Evolutionary conservation across 2,797 vertebrate genomes (phyloP).

Genomic region (Notolabrus celidotus): DNA sequence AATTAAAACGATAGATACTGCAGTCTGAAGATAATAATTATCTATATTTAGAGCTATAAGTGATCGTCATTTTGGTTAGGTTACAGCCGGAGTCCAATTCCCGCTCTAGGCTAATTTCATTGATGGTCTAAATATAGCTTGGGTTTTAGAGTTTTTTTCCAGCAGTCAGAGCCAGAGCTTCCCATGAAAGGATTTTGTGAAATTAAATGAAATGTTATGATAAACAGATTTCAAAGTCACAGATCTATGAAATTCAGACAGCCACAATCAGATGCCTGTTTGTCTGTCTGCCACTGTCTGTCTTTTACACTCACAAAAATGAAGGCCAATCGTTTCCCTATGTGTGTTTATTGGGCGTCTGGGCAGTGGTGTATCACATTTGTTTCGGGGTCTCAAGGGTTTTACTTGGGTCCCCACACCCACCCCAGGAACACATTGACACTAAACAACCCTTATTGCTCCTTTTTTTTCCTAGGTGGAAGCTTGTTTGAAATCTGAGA

Average conservation of each 20-base stretch:
- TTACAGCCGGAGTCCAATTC: constrained; percentile 61
- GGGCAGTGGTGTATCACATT: constrained; percentile 52
- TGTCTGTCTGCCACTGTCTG: constrained; percentile 48
- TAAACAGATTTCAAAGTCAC: constrained; percentile 71
- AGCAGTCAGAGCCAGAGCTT: constrained; percentile 52
- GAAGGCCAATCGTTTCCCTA: constrained; percentile 56
- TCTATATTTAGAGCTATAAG: constrained; percentile 78
- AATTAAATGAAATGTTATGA: constrained; percentile 69
- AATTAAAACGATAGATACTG: constrained; percentile 76
- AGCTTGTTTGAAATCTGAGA: constrained; percentile 34
- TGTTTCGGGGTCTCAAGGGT: constrained; percentile 43
- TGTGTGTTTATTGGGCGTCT: constrained; percentile 59
- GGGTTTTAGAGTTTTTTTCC: constrained; percentile 63
- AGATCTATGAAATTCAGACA: constrained; percentile 61
- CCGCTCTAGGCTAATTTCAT: constrained; percentile 69
- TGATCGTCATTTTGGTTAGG: constrained; percentile 77
- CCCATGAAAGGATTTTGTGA: constrained; percentile 57
- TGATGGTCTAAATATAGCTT: constrained; percentile 77
- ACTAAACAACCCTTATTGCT: constrained; percentile 21
- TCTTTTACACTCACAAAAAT: constrained; percentile 9
- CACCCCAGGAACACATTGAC: constrained; percentile 24
- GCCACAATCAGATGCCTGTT: constrained; percentile 60
- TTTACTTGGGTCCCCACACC: constrained; percentile 5
- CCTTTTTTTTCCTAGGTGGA: constrained; percentile 19
- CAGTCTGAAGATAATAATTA: constrained; percentile 74